Evolutionary conservation across 2,113 vertebrate genomes (phyloP).

Genomic region (Corydoras maculifer): DNA sequence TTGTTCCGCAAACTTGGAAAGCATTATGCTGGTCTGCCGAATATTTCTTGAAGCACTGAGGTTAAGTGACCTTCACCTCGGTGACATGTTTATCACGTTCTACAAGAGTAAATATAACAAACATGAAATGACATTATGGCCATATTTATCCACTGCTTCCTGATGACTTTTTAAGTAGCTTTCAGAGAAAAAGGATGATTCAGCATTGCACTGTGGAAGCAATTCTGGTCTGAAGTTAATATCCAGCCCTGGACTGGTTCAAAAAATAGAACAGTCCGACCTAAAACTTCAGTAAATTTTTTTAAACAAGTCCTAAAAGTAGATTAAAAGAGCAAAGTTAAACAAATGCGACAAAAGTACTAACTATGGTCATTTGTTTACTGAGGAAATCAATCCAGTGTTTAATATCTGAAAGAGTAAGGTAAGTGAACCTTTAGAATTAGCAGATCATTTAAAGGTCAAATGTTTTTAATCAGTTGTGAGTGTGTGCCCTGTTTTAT

Average conservation of each 20-base stretch:
- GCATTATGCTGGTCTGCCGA: constrained; percentile 80
- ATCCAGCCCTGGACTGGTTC: not conserved
- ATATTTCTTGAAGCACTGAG: constrained; percentile 79
- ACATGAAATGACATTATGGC: constrained; percentile 54
- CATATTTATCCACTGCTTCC: constrained; percentile 35
- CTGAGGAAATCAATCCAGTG: no score
- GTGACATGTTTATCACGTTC: constrained; percentile 84
- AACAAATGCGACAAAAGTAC: no score
- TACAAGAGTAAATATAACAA: constrained; percentile 72
- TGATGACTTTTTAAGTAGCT: constrained; percentile 31
- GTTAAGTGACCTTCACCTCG: constrained; percentile 87
- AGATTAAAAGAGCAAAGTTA: no score
- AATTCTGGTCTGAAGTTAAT: not conserved
- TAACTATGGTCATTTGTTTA: no score
- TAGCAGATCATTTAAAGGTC: no score
- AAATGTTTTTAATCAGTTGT: no score
- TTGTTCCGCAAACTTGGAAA: constrained; percentile 88
- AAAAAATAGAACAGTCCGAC: not conserved
- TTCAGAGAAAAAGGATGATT: constrained; percentile 24
- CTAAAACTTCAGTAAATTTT: no score
- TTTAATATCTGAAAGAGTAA: no score
- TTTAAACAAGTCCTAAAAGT: no score
- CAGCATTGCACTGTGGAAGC: constrained; percentile 10
- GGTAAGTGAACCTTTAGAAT: no score
- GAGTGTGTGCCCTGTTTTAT: no score